Conservation (phyloP, 1,140 invertebrate species). For the Pseudomyrmex pallidus region DNA sequence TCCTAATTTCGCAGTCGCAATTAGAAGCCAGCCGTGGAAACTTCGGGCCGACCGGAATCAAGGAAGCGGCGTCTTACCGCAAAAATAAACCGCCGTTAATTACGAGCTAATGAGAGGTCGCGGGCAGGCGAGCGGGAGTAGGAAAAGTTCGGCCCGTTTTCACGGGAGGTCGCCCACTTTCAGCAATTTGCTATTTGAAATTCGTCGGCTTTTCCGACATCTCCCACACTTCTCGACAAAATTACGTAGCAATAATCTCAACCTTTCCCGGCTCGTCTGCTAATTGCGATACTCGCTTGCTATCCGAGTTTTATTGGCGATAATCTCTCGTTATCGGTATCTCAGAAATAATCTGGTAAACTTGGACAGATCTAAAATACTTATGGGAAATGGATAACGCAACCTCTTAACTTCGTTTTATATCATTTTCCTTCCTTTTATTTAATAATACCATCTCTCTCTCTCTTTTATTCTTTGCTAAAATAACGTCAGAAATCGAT, state of each 20-base stretch:
- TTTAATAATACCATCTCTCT: too few relatives aligned
- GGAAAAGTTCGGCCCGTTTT: slow-evolving; percentile 48
- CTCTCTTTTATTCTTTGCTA: background rate
- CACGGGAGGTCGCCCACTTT: slow-evolving; percentile 44
- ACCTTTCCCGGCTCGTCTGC: slow-evolving; percentile 20
- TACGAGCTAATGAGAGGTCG: slow-evolving; percentile 55
- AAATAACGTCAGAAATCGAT: background rate
- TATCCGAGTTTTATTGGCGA: slow-evolving; percentile 37
- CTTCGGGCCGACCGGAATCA: slow-evolving; percentile 51
- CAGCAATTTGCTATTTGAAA: slow-evolving; percentile 54
- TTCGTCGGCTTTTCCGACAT: slow-evolving; percentile 49
- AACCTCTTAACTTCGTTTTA: background rate
- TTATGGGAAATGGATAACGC: background rate
- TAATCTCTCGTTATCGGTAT: slow-evolving; percentile 50
- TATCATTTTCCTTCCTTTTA: background rate
- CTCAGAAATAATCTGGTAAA: slow-evolving; percentile 25
- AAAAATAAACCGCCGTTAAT: slow-evolving; percentile 61
- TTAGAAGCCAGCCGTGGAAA: slow-evolving; percentile 50
- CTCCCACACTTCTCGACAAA: background rate
- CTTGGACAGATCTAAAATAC: background rate
- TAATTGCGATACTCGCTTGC: slow-evolving; percentile 39
- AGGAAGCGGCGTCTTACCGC: slow-evolving; percentile 51
- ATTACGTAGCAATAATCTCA: slow-evolving; percentile 57
- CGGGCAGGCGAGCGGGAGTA: background rate
- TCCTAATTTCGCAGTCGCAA: slow-evolving; percentile 63